Evolutionary conservation across 2,113 vertebrate species (phyloP).

Genomic region (Mungos mungo): DNA sequence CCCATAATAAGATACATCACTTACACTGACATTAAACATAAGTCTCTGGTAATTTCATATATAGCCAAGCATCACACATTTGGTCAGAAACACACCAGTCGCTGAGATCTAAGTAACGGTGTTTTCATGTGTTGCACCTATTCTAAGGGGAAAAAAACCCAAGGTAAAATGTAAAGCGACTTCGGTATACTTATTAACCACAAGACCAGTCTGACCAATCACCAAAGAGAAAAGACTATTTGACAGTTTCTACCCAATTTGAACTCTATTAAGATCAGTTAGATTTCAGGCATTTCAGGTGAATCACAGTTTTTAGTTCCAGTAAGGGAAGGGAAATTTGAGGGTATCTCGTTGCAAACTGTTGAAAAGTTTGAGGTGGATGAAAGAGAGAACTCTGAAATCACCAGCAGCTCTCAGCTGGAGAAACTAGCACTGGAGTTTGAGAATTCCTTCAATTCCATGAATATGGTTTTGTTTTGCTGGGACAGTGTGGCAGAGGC

Average conservation of each 20-base stretch:
- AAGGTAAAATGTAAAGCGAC: neutral
- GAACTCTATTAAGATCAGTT: neutral
- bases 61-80: neutral
- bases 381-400: neutral
- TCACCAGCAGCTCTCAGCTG: neutral
- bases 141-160: neutral
- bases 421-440: neutral
- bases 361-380: neutral
- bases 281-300: neutral
- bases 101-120: neutral
- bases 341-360: neutral
- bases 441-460: neutral
- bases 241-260: neutral
- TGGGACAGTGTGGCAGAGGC: neutral
- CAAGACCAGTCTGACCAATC: neutral
- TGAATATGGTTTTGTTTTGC: neutral
- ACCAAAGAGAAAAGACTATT: neutral
- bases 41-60: neutral
- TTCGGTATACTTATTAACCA: neutral
- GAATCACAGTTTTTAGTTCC: constrained; percentile 19
- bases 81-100: neutral
- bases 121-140: neutral
- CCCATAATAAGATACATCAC: neutral
- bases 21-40: neutral
- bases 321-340: neutral